Conservation (phyloP, 2,797 vertebrate species). For the Enoplosus armatus region DNA sequence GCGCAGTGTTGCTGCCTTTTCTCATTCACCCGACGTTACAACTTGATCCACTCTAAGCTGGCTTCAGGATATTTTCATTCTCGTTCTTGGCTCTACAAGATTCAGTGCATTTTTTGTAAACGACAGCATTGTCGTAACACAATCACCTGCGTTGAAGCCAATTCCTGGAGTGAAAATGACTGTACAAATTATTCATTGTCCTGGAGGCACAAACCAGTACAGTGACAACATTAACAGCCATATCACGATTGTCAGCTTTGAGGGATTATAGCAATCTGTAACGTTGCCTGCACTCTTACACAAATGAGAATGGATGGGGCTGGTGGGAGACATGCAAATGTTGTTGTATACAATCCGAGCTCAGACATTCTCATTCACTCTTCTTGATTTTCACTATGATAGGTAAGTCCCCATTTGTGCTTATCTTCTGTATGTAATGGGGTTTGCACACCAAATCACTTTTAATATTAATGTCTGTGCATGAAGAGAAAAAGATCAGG, state of each 20-base stretch:
- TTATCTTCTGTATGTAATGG: constrained; percentile 39
- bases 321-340: constrained; percentile 64
- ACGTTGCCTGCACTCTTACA: constrained; percentile 60
- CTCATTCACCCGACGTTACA: constrained; percentile 55
- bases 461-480: constrained; percentile 30
- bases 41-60: constrained; percentile 52
- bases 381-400: constrained; percentile 36
- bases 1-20: constrained; percentile 57
- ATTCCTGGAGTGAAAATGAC: constrained; percentile 61
- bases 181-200: constrained; percentile 68
- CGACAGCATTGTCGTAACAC: constrained; percentile 69
- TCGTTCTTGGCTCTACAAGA: constrained; percentile 50
- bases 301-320: constrained; percentile 65
- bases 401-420: constrained; percentile 42
- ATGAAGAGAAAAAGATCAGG: neutral
- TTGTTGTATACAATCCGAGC: constrained; percentile 44
- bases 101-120: constrained; percentile 34
- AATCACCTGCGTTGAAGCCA: constrained; percentile 71
- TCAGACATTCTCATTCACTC: constrained; percentile 38
- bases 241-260: constrained; percentile 70
- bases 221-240: constrained; percentile 67
- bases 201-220: constrained; percentile 64
- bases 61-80: constrained; percentile 70
- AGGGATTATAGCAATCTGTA: constrained; percentile 69
- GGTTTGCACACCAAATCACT: constrained; percentile 41